These are phyloP conservation scores for Ailuropoda melanoleuca DNA, from an alignment of 2,113 vertebrate species.

Conservation along the genomic window DNA sequence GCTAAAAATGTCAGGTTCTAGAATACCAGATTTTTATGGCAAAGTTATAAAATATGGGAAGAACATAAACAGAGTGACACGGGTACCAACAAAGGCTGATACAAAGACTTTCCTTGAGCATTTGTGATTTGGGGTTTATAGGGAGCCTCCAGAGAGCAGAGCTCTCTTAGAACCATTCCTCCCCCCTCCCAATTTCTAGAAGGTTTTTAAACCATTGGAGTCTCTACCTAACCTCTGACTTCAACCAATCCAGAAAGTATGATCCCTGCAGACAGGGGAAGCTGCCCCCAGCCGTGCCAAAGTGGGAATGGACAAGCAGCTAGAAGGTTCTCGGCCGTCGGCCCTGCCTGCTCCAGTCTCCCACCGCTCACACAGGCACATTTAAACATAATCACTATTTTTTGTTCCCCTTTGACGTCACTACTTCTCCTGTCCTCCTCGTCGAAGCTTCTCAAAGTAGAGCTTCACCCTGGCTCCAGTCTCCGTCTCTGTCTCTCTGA, in stretches of 20 bases:
- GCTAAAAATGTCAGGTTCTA: background rate
- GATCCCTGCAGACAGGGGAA: background rate
- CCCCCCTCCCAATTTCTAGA: background rate
- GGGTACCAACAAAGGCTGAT: background rate
- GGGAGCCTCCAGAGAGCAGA: background rate
- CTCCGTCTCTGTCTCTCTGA: background rate
- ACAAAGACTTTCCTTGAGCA: background rate
- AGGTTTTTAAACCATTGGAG: background rate
- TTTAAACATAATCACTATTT: background rate
- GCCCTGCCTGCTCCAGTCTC: background rate
- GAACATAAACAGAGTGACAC: background rate
- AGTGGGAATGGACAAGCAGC: too few species aligned
- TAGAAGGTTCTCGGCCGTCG: accelerated
- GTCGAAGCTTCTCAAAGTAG: background rate
- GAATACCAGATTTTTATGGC: background rate
- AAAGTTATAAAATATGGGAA: background rate
- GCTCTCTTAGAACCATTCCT: background rate
- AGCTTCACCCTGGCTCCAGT: too few species aligned
- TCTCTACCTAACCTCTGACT: background rate
- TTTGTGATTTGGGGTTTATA: accelerated
- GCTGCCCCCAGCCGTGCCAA: accelerated
- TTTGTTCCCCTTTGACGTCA: accelerated
- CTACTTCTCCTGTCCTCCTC: too few species aligned
- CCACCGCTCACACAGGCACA: accelerated
- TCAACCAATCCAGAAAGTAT: too few species aligned